Base-by-base conservation (phyloP, 92 coral and sea anemone genomes). In the Hydrozoanthus gracilis region DNA sequence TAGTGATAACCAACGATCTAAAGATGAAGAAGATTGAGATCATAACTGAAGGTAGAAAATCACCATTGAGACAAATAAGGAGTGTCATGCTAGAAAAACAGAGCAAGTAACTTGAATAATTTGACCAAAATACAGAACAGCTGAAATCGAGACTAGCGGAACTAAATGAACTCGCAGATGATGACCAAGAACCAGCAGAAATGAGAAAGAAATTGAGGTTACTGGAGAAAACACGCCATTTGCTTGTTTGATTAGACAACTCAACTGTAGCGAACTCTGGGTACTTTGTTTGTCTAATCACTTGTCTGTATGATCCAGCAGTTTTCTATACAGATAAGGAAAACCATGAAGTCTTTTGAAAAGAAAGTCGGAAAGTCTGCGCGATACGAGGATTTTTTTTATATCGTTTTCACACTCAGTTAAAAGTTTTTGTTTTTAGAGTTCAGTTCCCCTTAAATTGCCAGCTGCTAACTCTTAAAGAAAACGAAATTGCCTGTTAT, bases 191-290 rank as follows among this genome's bases (percentile, higher is more conserved):
- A 16, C 67, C 18, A 14, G 50, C 17, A 20, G 87, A 71, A 44
- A 10, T 44, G 75, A 88, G 73, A 49, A 51, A 88, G 8, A 88
- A 88, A 46, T 79, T 82, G 44, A 88, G 44, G 67, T 4, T 6
- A 62, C 17, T 62, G 15, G 68, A 62, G 68, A 87, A 80, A 79
- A 78, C 44, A 14, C 50, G 86, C 79, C 49, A n/a, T 16, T 58
- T 87, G 18, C 78, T 87, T 16, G 83, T 89, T 49, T 89, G 92
- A 86, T 71, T 70, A 17, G 92, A 84, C 86, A 89, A 89, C 64
- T 84, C 88, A 5, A 77, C 86, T 6, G 88, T 84, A 48, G 68
- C 68, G 17, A 62, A 62, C 13, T 61, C 17, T 62, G 68, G 20
- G 3, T 62, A 62, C 68, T 20, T 88, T 12, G 87, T 56, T 55